Conservation (phyloP, 1,140 invertebrate genomes). For the Antheraea mylitta region DNA sequence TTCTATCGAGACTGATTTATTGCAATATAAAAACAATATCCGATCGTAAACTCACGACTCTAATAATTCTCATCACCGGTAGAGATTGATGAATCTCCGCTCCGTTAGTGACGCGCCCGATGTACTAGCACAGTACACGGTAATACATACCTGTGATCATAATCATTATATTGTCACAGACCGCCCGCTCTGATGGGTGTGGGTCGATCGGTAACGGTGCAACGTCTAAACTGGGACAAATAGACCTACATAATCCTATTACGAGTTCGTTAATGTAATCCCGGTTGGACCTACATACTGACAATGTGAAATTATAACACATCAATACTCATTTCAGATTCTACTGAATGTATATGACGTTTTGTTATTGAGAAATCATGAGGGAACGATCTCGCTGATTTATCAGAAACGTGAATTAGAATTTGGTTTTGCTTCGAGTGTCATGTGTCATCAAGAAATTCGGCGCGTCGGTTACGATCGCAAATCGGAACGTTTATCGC, state of each 20-base stretch:
- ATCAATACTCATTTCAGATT: slow-evolving; percentile 11
- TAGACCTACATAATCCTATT: slow-evolving; percentile 70
- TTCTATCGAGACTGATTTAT: slow-evolving; percentile 30
- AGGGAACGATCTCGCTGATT: not conserved
- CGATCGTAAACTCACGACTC: slow-evolving; percentile 29
- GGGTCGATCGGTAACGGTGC: slow-evolving; percentile 57
- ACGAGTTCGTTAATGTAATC: slow-evolving; percentile 72
- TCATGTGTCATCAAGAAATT: slow-evolving; percentile 31
- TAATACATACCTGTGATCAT: slow-evolving; percentile 16
- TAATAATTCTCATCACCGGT: slow-evolving; percentile 18
- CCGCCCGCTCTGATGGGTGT: slow-evolving; percentile 46
- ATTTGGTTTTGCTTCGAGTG: slow-evolving; percentile 17
- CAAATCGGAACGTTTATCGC: no score
- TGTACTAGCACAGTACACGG: slow-evolving; percentile 24
- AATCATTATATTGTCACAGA: slow-evolving; percentile 72
- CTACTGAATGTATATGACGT: not conserved
- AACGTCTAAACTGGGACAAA: slow-evolving; percentile 56
- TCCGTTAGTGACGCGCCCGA: slow-evolving; percentile 33
- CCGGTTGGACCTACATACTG: slow-evolving; percentile 40
- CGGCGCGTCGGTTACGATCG: not conserved
- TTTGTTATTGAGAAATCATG: not conserved
- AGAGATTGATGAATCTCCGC: slow-evolving; percentile 48
- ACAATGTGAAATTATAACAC: slow-evolving; percentile 14
- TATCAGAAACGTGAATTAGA: not conserved
- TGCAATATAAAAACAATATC: slow-evolving; percentile 14